phyloP scores from a whole-genome alignment of 2,888 invertebrate species.

The Synanthedon myopaeformis region DNA sequence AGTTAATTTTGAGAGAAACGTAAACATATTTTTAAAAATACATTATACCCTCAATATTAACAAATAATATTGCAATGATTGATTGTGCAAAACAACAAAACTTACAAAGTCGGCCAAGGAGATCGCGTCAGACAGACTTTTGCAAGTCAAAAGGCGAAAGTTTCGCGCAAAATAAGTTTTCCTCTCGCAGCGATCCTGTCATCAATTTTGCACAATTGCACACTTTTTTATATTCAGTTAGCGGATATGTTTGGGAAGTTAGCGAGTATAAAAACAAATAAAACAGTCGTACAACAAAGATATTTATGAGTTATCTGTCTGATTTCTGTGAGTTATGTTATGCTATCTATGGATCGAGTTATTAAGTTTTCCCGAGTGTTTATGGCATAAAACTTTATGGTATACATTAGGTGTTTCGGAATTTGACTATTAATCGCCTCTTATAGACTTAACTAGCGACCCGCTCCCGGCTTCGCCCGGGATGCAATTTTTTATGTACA shows the following conservation, averaged over 20 bases:
- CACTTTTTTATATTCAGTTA: conserved; percentile 17
- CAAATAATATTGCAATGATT: background rate
- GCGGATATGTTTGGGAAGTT: conserved; percentile 6
- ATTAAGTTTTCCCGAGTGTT: background rate
- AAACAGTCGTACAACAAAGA: conserved; percentile 13
- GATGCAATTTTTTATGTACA: too few species aligned
- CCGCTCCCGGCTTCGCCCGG: too few species aligned
- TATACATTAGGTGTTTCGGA: background rate
- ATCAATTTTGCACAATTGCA: conserved; percentile 4
- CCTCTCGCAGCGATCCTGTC: background rate
- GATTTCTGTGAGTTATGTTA: background rate
- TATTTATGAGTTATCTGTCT: conserved; percentile 5
- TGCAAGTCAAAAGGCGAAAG: background rate
- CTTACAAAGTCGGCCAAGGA: background rate
- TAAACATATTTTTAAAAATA: too few species aligned
- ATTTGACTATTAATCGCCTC: too few species aligned
- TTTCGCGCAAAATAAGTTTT: background rate
- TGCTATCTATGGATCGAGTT: background rate
- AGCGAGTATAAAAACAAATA: conserved; percentile 15
- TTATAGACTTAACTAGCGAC: too few species aligned
- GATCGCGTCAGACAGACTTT: background rate
- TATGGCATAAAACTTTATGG: too few species aligned
- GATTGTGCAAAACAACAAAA: background rate
- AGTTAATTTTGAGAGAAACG: too few species aligned
- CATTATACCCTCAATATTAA: too few species aligned